These are phyloP conservation scores for Agrochola circellaris DNA, from an alignment of 2,888 invertebrate species.

Conservation along the genomic window DNA sequence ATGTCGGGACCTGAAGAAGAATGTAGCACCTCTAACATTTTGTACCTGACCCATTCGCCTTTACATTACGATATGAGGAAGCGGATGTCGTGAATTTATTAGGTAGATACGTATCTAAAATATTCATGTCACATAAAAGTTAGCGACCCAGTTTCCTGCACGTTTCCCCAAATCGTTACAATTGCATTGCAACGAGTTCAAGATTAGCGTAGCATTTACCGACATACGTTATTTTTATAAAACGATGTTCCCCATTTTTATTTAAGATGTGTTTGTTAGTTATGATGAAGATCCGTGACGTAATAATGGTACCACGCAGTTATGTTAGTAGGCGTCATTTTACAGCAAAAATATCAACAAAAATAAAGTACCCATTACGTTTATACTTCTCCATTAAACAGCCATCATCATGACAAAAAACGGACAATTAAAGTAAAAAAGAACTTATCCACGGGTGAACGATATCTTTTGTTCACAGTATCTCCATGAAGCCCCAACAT, in stretches of 20 bases:
- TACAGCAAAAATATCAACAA: slow-evolving; percentile 24
- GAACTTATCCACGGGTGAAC: slow-evolving; percentile 35
- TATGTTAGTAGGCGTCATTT: slow-evolving; percentile 25
- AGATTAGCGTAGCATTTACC: slow-evolving; percentile 9
- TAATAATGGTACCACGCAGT: background rate
- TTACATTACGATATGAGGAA: slow-evolving; percentile 33
- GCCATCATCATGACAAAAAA: slow-evolving; percentile 26
- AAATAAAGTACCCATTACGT: slow-evolving; percentile 40
- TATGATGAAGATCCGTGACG: background rate
- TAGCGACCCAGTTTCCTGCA: slow-evolving; percentile 35
- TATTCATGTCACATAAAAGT: slow-evolving; percentile 50
- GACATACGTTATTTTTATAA: background rate
- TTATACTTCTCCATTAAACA: slow-evolving; percentile 47
- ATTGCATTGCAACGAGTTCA: slow-evolving; percentile 35
- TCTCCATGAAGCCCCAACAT: slow-evolving; percentile 35
- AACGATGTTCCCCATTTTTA: background rate
- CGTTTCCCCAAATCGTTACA: slow-evolving; percentile 39
- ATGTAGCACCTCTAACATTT: background rate
- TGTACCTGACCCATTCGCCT: slow-evolving; percentile 22
- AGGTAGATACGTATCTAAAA: slow-evolving; percentile 20
- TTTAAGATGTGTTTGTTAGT: background rate
- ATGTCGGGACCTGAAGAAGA: background rate
- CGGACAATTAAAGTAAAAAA: slow-evolving; percentile 40
- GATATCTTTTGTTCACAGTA: slow-evolving; percentile 43
- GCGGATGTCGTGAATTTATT: slow-evolving; percentile 11